Evolutionary conservation across 2,888 invertebrate genomes (phyloP), one percentile per base, ranked within the genome.

Genomic region (Agrotis puta): DNA sequence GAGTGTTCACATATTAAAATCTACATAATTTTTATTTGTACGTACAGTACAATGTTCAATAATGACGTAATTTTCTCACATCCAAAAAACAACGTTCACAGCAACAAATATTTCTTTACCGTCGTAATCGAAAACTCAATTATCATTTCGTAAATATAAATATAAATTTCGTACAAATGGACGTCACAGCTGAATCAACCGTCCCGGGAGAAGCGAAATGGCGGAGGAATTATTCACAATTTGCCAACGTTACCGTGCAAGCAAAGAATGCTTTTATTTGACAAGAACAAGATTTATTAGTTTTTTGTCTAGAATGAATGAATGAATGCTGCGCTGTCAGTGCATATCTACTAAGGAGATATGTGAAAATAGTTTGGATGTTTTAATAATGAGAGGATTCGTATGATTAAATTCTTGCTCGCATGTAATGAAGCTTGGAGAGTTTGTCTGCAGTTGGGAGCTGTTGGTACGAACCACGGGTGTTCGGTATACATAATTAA

Each of bases 211-310:
- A 56, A 27, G 13, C 57, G 22, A 63, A 69, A 74, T 74, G 68
- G 64, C 63, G 58, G 51, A 65, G 79, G 63, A 79, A 79, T 82
- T 79, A 79, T 79, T 79, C 73, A 79, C 74, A 79, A 79, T 79
- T 82, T 82, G 74, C 82, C 62, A 82, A 48, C 64, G 67, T 68
- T 59, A 68, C 68, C 70, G 58, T 53, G 64, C 78, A 27, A 67
- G 67, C 45, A 69, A 63, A 27, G 63, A 65, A 68, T 68, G 79
- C 68, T 82, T 78, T 78, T 82, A 82, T 82, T 78, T 79, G 68
- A 66, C 63, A 73, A 78, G 39, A 64, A 62, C 33, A 66, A 66
- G 82, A 82, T 82, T 82, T 82, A 78, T 78, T 73, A 45, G 43
- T 45, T 73, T 72, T 70, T 82, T 51, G 56, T 82, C 64, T 65